A percentile compares a stretch with the other conserved stretches of the same genome.
These are phyloP conservation scores for Zaprionus ornatus DNA, from an alignment of 1,140 invertebrate genomes.

Conservation along the genomic window DNA sequence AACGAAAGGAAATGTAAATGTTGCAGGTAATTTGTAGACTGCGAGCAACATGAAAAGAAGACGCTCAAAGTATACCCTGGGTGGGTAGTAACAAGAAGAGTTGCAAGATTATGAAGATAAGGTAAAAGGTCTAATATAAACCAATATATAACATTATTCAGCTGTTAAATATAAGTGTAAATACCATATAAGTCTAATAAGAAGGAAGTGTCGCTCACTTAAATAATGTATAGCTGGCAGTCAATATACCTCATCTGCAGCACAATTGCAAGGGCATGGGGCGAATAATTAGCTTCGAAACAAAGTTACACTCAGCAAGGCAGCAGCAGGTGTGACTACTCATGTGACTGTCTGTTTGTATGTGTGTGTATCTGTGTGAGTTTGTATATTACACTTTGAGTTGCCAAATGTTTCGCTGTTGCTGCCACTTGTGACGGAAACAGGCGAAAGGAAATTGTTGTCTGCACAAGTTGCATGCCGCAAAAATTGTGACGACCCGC, in stretches of 20 bases:
- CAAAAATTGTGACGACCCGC: neutral
- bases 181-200: too few relatives aligned
- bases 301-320: slow-evolving; percentile 30
- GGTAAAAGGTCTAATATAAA: too few relatives aligned
- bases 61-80: neutral
- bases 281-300: slow-evolving; percentile 58
- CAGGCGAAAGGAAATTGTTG: slow-evolving; percentile 58
- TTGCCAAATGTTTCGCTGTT: neutral
- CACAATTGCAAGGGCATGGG: slow-evolving; percentile 15
- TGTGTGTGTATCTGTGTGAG: neutral
- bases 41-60: neutral
- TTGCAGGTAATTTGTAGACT: slow-evolving; percentile 51
- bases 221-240: neutral
- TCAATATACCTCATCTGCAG: too few relatives aligned
- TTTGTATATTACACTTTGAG: neutral
- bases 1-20: slow-evolving; percentile 69
- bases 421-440: slow-evolving; percentile 9
- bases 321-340: slow-evolving; percentile 21
- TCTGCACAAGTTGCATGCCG: slow-evolving; percentile 44
- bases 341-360: slow-evolving; percentile 1
- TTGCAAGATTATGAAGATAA: too few relatives aligned
- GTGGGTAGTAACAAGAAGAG: too few relatives aligned
- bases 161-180: too few relatives aligned
- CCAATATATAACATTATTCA: too few relatives aligned
- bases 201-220: too few relatives aligned